Conservation (phyloP, 1,140 invertebrate genomes). For the Drosophila virilis region DNA sequence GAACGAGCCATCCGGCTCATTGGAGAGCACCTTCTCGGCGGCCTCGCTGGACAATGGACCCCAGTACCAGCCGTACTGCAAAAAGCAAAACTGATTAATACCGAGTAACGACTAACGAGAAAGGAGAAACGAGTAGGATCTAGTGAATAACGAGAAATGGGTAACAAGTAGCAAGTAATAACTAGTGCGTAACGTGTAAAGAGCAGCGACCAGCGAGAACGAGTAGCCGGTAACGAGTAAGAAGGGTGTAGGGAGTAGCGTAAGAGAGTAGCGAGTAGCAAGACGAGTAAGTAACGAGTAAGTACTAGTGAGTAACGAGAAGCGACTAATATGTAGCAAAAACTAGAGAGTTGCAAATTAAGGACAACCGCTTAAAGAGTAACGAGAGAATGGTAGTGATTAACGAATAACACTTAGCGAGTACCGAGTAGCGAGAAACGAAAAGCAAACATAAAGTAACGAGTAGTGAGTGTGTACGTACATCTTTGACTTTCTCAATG, state of each 20-base stretch:
- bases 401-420: neutral
- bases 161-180: neutral
- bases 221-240: neutral
- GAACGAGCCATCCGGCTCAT: slow-evolving; percentile 97
- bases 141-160: no score
- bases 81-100: slow-evolving; percentile 1
- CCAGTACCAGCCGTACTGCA: slow-evolving; percentile 99
- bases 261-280: neutral
- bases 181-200: neutral
- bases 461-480: slow-evolving; percentile 85
- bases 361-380: neutral
- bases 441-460: neutral
- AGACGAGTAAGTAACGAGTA: neutral
- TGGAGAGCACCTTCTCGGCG: slow-evolving; percentile 96
- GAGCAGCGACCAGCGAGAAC: no score
- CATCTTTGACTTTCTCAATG: slow-evolving; percentile 97
- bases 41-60: slow-evolving; percentile 97
- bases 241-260: no score
- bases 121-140: no score
- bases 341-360: neutral
- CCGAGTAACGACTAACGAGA: no score
- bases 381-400: neutral
- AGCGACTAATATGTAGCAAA: no score
- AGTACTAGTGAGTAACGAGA: no score
- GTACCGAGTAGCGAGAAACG: neutral